phyloP scores from a whole-genome alignment of 2,113 vertebrate species.

The Trematomus loennbergii region DNA sequence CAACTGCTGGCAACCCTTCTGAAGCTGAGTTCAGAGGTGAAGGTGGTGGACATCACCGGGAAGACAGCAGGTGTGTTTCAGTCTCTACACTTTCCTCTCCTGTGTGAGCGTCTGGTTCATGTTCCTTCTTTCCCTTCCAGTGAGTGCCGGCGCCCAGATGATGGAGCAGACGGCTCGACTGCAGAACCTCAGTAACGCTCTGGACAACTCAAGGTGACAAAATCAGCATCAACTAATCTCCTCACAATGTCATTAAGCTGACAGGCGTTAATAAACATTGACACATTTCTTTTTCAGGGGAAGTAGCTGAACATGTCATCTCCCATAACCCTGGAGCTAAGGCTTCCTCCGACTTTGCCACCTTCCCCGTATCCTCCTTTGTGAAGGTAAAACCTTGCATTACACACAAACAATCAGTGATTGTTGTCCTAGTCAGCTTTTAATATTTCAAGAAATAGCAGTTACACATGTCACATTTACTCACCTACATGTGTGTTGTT shows the following conservation, averaged over 20 bases:
- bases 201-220: slow-evolving; percentile 89
- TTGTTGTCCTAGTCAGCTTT: background rate
- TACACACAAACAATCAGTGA: background rate
- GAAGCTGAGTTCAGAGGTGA: slow-evolving; percentile 88
- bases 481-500: background rate
- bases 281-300: slow-evolving; percentile 81
- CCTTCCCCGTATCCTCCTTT: slow-evolving; percentile 90
- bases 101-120: background rate
- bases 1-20: slow-evolving; percentile 90
- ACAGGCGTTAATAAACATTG: background rate
- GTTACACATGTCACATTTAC: background rate
- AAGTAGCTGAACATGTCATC: slow-evolving; percentile 89
- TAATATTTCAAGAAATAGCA: background rate
- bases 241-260: background rate
- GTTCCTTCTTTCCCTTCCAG: slow-evolving; percentile 32
- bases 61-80: slow-evolving; percentile 83
- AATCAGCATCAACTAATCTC: background rate
- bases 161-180: slow-evolving; percentile 90
- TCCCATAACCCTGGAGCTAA: slow-evolving; percentile 87
- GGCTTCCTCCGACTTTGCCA: slow-evolving; percentile 88
- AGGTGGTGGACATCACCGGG: slow-evolving; percentile 89
- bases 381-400: slow-evolving; percentile 85
- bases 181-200: slow-evolving; percentile 84
- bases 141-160: slow-evolving; percentile 87
- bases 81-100: background rate